Base-by-base conservation (phyloP, 1,140 invertebrate species). In the Meteorus sp. region DNA sequence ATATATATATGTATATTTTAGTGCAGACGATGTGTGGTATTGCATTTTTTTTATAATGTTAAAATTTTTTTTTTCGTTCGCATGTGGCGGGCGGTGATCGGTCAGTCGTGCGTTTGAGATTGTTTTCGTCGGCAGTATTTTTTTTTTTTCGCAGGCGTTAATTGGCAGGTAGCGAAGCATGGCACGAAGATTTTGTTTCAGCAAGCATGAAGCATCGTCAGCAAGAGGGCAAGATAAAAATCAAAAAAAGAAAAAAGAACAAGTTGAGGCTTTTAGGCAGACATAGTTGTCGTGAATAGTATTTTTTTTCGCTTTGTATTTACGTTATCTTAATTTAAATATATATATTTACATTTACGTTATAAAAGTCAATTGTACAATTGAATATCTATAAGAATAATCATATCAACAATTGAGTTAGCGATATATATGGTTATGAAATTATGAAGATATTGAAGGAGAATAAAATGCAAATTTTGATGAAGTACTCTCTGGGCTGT, bases 131-230 rank as follows among this genome's bases (percentile, higher is more conserved):
- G 68, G 69, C 66, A 66, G 62, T 63, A 27, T 19, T 33, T 58
- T 60, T 41, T 56, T 48, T 33, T 45, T 60, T 66, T 73, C 66
- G 71, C 73, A 79, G 76, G 78, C 75, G 76, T 80, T 80, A 80
- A 79, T 79, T 79, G 76, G 78, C 76, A 76, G 76, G 75, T 79
- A 79, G 78, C 78, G 78, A 80, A 80, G 78, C 78, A n/a, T n/a
- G n/a, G 74, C 68, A 79, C 75, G 75, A 70, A 78, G 76, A 73
- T 77, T 72, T 78, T 68, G 55, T 64, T 60, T 79, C 78, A 81
- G 80, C 79, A 79, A 79, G 78, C 78, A 79, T 81, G 78, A 80
- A 81, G 80, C 78, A 79, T 81, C 80, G 73, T 78, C 79, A 81
- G 79, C 79, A 77, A 81, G 76, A 81, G 76, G 79, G 78, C 78